These are phyloP conservation scores for Zhuqinia jingwanae DNA, from an alignment of 2,888 invertebrate genomes.

Conservation along the genomic window DNA sequence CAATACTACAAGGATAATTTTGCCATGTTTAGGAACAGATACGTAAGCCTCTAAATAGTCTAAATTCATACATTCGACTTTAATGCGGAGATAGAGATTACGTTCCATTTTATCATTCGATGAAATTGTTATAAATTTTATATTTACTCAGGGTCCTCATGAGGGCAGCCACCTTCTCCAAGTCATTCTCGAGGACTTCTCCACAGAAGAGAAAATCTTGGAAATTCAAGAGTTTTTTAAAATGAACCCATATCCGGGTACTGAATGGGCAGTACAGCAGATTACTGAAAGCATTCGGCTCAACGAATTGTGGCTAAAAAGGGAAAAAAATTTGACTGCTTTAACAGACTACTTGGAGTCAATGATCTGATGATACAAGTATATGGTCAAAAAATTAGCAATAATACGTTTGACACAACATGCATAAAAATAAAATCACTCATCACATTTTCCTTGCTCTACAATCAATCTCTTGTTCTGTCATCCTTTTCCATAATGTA, in stretches of 20 bases:
- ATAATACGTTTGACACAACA: too few species aligned
- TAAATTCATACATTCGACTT: neutral
- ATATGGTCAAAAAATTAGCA: too few species aligned
- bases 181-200: slow-evolving; percentile 81
- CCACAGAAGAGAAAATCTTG: slow-evolving; percentile 81
- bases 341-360: slow-evolving; percentile 70
- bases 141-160: slow-evolving; percentile 49
- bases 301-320: slow-evolving; percentile 81
- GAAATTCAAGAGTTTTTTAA: slow-evolving; percentile 82
- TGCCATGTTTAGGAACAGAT: slow-evolving; percentile 37
- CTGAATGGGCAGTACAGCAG: slow-evolving; percentile 82
- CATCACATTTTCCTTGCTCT: too few species aligned
- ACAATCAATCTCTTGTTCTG: too few species aligned
- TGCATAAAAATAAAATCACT: too few species aligned
- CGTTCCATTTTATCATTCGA: too few species aligned
- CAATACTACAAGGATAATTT: slow-evolving; percentile 91
- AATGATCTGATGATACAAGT: too few species aligned
- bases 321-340: slow-evolving; percentile 79
- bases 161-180: slow-evolving; percentile 81
- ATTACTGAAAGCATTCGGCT: slow-evolving; percentile 82
- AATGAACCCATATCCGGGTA: slow-evolving; percentile 81
- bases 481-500: too few species aligned
- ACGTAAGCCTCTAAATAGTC: slow-evolving; percentile 35
- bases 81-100: too few species aligned
- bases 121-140: too few species aligned